phyloP scores from a whole-genome alignment of 2,888 invertebrate species.

The Rhimphoctona megacephalus region DNA sequence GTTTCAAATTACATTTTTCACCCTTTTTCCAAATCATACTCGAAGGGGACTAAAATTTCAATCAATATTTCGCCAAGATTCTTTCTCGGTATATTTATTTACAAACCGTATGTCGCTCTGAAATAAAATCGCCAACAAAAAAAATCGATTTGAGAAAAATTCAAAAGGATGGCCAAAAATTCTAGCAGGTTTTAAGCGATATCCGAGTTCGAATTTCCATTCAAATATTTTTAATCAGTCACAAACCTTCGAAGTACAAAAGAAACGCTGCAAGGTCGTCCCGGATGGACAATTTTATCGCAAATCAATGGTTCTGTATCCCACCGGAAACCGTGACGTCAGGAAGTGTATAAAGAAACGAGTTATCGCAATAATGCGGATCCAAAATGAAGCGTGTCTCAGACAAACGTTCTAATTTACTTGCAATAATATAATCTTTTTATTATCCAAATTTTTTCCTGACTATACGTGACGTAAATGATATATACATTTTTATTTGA shows the following conservation, averaged over 20 bases:
- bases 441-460: too few species aligned
- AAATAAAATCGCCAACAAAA: too few species aligned
- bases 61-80: background rate
- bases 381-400: background rate
- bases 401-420: background rate
- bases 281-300: background rate
- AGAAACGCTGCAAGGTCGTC: background rate
- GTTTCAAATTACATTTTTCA: constrained; percentile 28
- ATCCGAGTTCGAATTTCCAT: background rate
- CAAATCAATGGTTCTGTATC: background rate
- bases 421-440: background rate
- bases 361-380: background rate
- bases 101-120: background rate
- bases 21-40: constrained; percentile 23
- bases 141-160: background rate
- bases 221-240: background rate
- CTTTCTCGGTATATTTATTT: background rate
- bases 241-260: background rate
- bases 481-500: background rate
- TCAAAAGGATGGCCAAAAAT: too few species aligned
- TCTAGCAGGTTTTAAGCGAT: too few species aligned
- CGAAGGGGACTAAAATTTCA: background rate
- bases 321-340: background rate
- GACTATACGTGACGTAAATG: too few species aligned
- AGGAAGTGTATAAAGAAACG: background rate